Percentiles rank a stretch among this genome's conserved stretches.
Evolutionary conservation across 1,140 invertebrate species (phyloP).

Genomic region (Heliconius nattereri): DNA sequence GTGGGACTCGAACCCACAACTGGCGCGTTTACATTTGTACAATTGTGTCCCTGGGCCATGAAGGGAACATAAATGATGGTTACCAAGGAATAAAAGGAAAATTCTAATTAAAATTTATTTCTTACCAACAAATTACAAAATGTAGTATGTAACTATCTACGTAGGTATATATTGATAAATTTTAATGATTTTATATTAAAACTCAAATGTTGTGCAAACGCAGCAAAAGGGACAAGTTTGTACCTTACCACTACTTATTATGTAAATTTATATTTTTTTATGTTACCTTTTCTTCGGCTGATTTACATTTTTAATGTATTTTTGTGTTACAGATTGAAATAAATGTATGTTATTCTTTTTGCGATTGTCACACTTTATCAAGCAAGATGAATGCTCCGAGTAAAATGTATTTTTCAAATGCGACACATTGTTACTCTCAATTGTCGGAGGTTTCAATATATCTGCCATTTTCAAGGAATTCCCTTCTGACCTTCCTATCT

Average conservation of each 20-base stretch:
- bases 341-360: slow-evolving; percentile 1
- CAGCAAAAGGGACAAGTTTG: neutral
- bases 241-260: neutral
- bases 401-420: slow-evolving; percentile 14
- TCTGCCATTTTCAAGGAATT: slow-evolving; percentile 57
- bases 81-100: too few relatives aligned
- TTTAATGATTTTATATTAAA: too few relatives aligned
- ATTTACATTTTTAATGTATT: slow-evolving; percentile 3
- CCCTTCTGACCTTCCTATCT: slow-evolving; percentile 47
- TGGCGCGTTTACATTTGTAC: too few relatives aligned
- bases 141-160: too few relatives aligned
- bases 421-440: slow-evolving; percentile 26
- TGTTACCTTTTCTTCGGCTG: neutral
- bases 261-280: neutral
- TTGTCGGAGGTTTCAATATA: slow-evolving; percentile 43
- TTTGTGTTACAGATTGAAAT: neutral
- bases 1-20: too few relatives aligned
- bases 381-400: neutral
- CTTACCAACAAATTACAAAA: too few relatives aligned
- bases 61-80: too few relatives aligned
- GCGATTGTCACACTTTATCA: neutral
- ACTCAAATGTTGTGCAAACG: too few relatives aligned
- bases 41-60: too few relatives aligned
- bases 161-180: too few relatives aligned
- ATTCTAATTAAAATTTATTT: too few relatives aligned